These are phyloP conservation scores for Micromussa lordhowensis DNA, from an alignment of 92 coral and sea anemone genomes.

Conservation along the genomic window DNA sequence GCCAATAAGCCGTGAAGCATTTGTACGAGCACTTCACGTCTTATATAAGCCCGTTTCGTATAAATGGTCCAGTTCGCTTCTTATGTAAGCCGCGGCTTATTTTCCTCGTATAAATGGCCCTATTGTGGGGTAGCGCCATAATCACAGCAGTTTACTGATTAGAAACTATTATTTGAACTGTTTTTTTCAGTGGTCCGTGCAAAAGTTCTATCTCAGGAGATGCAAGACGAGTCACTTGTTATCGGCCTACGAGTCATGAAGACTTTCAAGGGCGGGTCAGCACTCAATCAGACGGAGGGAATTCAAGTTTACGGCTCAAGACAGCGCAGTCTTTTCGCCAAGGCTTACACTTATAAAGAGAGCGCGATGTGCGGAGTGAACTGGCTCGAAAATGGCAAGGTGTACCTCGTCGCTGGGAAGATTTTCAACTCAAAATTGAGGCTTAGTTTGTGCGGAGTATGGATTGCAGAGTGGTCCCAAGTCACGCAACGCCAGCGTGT, in stretches of 20 bases:
- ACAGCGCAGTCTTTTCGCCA: constrained; percentile 29
- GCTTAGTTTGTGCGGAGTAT: neutral
- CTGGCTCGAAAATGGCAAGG: constrained; percentile 35
- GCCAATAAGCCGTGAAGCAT: too few species aligned
- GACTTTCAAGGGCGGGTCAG: constrained; percentile 61
- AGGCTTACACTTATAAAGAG: constrained; percentile 50
- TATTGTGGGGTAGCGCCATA: neutral
- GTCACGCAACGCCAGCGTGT: constrained; percentile 70
- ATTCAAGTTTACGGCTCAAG: constrained; percentile 38
- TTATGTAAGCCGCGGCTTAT: too few species aligned
- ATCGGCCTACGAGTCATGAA: constrained; percentile 67
- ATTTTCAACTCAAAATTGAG: constrained; percentile 38
- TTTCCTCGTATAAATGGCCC: too few species aligned
- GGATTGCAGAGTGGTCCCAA: constrained; percentile 54
- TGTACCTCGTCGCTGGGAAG: constrained; percentile 69
- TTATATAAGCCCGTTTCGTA: too few species aligned
- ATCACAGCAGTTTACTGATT: neutral
- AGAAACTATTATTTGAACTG: neutral
- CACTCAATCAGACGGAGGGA: constrained; percentile 22
- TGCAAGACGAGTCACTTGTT: neutral
- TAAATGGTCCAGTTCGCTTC: too few species aligned
- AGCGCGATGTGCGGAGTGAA: constrained; percentile 49
- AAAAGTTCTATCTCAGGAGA: constrained; percentile 37
- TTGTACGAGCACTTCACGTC: too few species aligned
- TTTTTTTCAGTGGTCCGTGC: constrained; percentile 37